phyloP scores from a whole-genome alignment of 2,797 vertebrate species.

The Alauda arvensis region DNA sequence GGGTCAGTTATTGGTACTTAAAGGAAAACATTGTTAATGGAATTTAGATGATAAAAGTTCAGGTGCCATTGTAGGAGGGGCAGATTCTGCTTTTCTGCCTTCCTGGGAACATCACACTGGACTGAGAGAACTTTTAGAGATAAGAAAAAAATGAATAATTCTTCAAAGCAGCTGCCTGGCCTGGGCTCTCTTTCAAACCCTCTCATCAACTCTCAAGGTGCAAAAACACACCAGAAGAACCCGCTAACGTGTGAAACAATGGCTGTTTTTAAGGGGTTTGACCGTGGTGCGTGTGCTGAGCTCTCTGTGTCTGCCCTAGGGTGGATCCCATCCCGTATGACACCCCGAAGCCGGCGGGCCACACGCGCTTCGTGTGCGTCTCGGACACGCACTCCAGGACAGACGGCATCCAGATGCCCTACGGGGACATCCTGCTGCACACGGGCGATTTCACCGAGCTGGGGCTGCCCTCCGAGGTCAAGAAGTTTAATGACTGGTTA shows the following conservation, averaged over 20 bases:
- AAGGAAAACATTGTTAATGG: no score
- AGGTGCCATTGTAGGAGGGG: no score
- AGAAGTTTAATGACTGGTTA: conserved; percentile 99
- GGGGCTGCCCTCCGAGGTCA: conserved; percentile 96
- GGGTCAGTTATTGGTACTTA: no score
- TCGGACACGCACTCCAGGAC: conserved; percentile 97
- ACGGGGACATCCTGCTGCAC: conserved; percentile 96
- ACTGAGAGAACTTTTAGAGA: no score
- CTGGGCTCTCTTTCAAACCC: no score
- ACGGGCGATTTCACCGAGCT: conserved; percentile 97
- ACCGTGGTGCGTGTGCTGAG: conserved; percentile 66
- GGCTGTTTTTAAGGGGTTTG: conserved; percentile 37
- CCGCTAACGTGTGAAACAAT: neutral
- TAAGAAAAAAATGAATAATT: no score
- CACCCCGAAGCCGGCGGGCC: conserved; percentile 92
- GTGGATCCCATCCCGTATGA: conserved; percentile 92
- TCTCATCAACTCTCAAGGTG: no score
- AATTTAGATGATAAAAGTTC: no score
- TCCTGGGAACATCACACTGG: no score
- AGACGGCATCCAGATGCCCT: conserved; percentile 99
- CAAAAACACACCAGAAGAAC: no score
- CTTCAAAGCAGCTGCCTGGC: no score
- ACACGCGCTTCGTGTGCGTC: conserved; percentile 96
- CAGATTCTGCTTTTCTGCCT: no score
- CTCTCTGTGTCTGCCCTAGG: conserved; percentile 80